phyloP scores from a whole-genome alignment of 1,140 invertebrate genomes.

The Cyphomyrmex costatus region DNA sequence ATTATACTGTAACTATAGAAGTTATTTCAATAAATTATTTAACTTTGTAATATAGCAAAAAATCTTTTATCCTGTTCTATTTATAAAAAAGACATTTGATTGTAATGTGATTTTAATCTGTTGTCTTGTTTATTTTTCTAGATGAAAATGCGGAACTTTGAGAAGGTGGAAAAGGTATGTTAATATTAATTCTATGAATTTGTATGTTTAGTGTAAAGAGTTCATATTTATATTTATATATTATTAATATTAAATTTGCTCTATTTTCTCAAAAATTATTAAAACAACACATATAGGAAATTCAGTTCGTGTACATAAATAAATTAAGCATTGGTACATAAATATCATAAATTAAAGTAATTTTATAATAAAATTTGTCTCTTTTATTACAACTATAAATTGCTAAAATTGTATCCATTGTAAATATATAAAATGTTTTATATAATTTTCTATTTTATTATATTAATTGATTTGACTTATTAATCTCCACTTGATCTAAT shows the following conservation, averaged over 20 bases:
- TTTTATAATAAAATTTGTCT: neutral
- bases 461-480: constrained; percentile 32
- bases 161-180: constrained; percentile 99
- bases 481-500: constrained; percentile 5
- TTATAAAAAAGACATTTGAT: neutral
- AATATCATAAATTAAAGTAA: neutral
- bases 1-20: neutral
- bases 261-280: constrained; percentile 70
- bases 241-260: constrained; percentile 57
- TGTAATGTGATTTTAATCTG: constrained; percentile 9
- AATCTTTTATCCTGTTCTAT: neutral
- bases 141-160: constrained; percentile 98
- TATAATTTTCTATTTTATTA: neutral
- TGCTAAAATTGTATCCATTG: neutral
- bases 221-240: constrained; percentile 61
- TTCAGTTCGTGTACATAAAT: constrained; percentile 55
- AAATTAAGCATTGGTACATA: constrained; percentile 36
- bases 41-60: neutral
- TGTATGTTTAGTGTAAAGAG: constrained; percentile 74
- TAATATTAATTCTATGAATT: constrained; percentile 77
- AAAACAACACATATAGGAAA: constrained; percentile 57
- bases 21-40: neutral
- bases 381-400: constrained; percentile 3
- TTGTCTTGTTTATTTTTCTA: constrained; percentile 86
- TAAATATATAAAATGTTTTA: constrained; percentile 8